Evolutionary conservation across 2,113 vertebrate species (phyloP), one percentile per base, ranked within the genome.

Genomic region (Glaucidium brasilianum): DNA sequence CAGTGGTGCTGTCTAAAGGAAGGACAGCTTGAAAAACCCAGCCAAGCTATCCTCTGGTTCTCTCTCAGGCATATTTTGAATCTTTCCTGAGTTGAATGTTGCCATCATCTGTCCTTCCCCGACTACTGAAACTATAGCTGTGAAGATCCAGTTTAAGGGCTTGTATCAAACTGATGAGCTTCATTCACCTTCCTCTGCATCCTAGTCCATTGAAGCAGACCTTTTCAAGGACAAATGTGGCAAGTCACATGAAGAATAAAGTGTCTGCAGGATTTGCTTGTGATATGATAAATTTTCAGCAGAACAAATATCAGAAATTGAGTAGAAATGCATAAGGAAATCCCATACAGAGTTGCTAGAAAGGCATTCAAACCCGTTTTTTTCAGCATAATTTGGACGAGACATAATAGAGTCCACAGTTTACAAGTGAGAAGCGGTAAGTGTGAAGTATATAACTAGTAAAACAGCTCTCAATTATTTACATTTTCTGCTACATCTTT

Each of bases 381-480:
- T 77, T 86, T 64, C n/a, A 55, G 37, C 32, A 35, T 63, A 53
- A 66, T 83, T 94, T 86, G 82, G 50, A 43, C 58, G 39, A 86
- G 90, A 35, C 47, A 27, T 71, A 59, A 80, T 21, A 47, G 64
- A 94, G 76, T 72, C 53, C 80, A 75, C 52, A 62, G 83, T 81
- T 91, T 96, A 89, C 94, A 89, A 90, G 59, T 15, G 20, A 79
- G 66, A 79, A 82, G 74, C 56, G n/a, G 25, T 89, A 94, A 91
- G 55, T 71, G 45, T 68, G 96, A 85, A 92, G 82, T 90, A 66
- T 59, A 84, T 74, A 92, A 86, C 67, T 66, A 66, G 67, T 74
- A 21, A 92, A 95, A 35, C 27, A 94, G 78, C 82, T 83, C 84
- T 82, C 79, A 77, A 90, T 97, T 93, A 92, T 96, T 95, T 89